These are phyloP conservation scores for Colostygia pectinataria DNA, from an alignment of 2,888 invertebrate genomes.

Conservation along the genomic window DNA sequence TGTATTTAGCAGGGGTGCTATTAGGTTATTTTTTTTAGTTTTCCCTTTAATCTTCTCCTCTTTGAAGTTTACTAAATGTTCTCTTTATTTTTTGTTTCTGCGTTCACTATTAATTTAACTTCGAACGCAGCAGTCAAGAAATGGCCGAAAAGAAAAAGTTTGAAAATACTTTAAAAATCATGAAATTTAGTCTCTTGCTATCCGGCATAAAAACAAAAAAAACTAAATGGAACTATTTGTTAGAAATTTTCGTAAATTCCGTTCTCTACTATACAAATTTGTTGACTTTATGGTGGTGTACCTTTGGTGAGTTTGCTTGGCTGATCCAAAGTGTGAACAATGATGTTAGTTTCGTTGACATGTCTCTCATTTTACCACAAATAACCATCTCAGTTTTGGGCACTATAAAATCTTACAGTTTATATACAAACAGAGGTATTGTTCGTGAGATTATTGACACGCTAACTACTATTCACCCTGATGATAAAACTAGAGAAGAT, in stretches of 20 bases:
- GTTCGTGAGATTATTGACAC: conserved; percentile 44
- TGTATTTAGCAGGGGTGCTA: too few relatives aligned
- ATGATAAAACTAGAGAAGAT: too few relatives aligned
- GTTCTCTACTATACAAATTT: conserved; percentile 49
- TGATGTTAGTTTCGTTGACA: conserved; percentile 51
- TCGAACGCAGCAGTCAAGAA: conserved; percentile 5
- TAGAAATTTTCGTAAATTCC: conserved; percentile 36
- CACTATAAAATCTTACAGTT: conserved; percentile 47
- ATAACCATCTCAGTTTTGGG: conserved; percentile 50
- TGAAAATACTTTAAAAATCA: conserved; percentile 43
- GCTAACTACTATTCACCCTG: conserved; percentile 52
- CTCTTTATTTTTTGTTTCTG: neutral
- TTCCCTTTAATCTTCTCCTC: conserved; percentile 2
- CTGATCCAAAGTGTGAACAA: conserved; percentile 47
- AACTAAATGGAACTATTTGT: conserved; percentile 18
- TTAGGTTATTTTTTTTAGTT: too few relatives aligned
- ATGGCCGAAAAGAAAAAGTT: conserved; percentile 37
- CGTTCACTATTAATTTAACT: conserved; percentile 8
- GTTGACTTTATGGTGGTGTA: conserved; percentile 48
- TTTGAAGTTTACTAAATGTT: conserved; percentile 15
- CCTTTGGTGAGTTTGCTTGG: conserved; percentile 55
- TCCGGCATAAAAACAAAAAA: conserved; percentile 51
- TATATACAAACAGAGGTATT: conserved; percentile 45
- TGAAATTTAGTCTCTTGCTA: conserved; percentile 45
- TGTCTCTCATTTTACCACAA: conserved; percentile 55